Conservation (phyloP, 1,140 invertebrate genomes). For the Branchinecta lynchi region DNA sequence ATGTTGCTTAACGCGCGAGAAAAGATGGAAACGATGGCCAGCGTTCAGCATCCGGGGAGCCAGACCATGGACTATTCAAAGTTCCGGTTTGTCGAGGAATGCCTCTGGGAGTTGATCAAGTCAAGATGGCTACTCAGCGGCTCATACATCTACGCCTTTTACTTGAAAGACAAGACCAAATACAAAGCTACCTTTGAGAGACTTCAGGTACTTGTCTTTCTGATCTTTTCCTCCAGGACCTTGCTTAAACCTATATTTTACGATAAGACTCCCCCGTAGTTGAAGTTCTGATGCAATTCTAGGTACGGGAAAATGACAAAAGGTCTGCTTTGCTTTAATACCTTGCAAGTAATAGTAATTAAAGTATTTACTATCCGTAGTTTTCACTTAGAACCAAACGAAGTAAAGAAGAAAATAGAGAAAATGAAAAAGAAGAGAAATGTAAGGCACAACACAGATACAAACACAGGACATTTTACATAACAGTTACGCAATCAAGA, state of each 20-base stretch:
- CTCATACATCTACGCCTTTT: conserved; percentile 51
- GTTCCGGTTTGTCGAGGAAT: conserved; percentile 44
- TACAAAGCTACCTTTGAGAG: conserved; percentile 53
- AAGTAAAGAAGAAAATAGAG: background rate
- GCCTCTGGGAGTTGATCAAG: conserved; percentile 45
- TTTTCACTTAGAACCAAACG: background rate
- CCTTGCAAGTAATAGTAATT: too few relatives aligned
- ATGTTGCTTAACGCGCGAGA: conserved; percentile 41
- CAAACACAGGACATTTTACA: too few relatives aligned
- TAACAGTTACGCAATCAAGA: too few relatives aligned
- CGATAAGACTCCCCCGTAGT: too few relatives aligned
- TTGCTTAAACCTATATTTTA: too few relatives aligned
- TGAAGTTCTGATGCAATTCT: too few relatives aligned
- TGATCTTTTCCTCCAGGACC: too few relatives aligned
- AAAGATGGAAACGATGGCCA: conserved; percentile 45
- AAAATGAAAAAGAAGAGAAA: conserved; percentile 2
- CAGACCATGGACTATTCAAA: conserved; percentile 12
- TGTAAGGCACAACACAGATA: too few relatives aligned
- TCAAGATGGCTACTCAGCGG: conserved; percentile 46
- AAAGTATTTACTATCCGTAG: too few relatives aligned
- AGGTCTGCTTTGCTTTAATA: too few relatives aligned
- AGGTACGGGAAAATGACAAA: too few relatives aligned
- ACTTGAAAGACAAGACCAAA: conserved; percentile 43
- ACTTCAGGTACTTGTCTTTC: conserved; percentile 40
- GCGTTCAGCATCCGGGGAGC: conserved; percentile 26